Percentiles rank a stretch among this genome's conserved stretches.
These are phyloP conservation scores for Ophion costatus DNA, from an alignment of 2,888 invertebrate species.

Conservation along the genomic window DNA sequence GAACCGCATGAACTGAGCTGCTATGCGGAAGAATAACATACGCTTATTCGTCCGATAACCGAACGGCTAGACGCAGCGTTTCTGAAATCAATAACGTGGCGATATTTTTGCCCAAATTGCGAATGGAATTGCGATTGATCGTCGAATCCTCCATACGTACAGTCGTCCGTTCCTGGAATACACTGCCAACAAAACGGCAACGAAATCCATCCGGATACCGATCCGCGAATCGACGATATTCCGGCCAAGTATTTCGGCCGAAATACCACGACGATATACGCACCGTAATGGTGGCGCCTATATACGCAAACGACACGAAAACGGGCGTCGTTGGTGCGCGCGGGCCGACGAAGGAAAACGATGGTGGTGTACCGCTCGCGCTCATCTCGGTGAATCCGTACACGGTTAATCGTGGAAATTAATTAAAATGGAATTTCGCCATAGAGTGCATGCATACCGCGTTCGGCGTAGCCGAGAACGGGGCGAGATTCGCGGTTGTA, in stretches of 20 bases:
- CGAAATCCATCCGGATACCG: neutral
- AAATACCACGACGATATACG: slow-evolving; percentile 9
- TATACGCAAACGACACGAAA: slow-evolving; percentile 18
- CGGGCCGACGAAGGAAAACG: slow-evolving; percentile 2
- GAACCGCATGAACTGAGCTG: no score
- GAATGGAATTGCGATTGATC: no score
- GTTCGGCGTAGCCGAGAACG: slow-evolving; percentile 45
- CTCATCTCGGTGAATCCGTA: slow-evolving; percentile 54
- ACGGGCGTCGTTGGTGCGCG: neutral
- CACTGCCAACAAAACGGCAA: no score
- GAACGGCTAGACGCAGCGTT: no score
- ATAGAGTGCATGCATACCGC: slow-evolving; percentile 44
- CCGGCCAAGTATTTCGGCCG: slow-evolving; percentile 9
- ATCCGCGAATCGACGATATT: neutral
- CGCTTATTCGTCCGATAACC: no score
- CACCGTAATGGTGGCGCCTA: slow-evolving; percentile 1
- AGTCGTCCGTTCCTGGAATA: no score
- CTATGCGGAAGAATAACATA: no score
- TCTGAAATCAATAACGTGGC: no score
- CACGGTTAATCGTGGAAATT: slow-evolving; percentile 74
- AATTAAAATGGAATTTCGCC: slow-evolving; percentile 80
- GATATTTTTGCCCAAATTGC: no score
- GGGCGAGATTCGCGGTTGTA: slow-evolving; percentile 13
- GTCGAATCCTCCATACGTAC: no score
- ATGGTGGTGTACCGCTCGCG: slow-evolving; percentile 25